A percentile compares a stretch with the other conserved stretches of the same genome.
phyloP scores from a whole-genome alignment of 2,113 vertebrate species.

The Verasper variegatus region DNA sequence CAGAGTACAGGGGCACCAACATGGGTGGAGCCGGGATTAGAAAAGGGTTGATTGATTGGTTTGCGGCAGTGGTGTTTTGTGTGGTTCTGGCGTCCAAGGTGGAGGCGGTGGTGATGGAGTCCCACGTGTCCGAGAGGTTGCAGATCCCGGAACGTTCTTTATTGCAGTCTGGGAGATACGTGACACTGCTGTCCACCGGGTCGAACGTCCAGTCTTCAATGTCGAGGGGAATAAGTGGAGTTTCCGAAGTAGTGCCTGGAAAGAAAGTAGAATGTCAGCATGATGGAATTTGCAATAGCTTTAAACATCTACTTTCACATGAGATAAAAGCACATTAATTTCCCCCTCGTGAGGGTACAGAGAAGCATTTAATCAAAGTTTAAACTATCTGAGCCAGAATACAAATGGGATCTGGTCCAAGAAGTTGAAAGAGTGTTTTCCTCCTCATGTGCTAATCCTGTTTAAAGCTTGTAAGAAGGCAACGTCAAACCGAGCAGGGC shows the following conservation, averaged over 20 bases:
- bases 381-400: constrained; percentile 14
- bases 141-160: constrained; percentile 73
- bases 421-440: constrained; percentile 31
- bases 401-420: constrained; percentile 33
- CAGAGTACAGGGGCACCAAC: constrained; percentile 85
- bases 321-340: constrained; percentile 16
- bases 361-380: constrained; percentile 27
- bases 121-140: constrained; percentile 72
- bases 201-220: constrained; percentile 69
- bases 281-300: neutral
- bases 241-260: constrained; percentile 39
- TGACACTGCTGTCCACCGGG: constrained; percentile 25
- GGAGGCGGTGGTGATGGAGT: constrained; percentile 37
- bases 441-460: constrained; percentile 63
- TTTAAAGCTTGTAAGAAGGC: constrained; percentile 54
- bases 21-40: constrained; percentile 77
- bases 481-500: constrained; percentile 54
- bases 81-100: constrained; percentile 45
- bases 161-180: constrained; percentile 81
- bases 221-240: constrained; percentile 5
- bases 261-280: constrained; percentile 4
- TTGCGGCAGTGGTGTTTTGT: constrained; percentile 65
- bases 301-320: constrained; percentile 19
- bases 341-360: constrained; percentile 18
- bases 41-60: constrained; percentile 69